phyloP scores from a whole-genome alignment of 2,888 invertebrate species.

The Lasioglossum morio region DNA sequence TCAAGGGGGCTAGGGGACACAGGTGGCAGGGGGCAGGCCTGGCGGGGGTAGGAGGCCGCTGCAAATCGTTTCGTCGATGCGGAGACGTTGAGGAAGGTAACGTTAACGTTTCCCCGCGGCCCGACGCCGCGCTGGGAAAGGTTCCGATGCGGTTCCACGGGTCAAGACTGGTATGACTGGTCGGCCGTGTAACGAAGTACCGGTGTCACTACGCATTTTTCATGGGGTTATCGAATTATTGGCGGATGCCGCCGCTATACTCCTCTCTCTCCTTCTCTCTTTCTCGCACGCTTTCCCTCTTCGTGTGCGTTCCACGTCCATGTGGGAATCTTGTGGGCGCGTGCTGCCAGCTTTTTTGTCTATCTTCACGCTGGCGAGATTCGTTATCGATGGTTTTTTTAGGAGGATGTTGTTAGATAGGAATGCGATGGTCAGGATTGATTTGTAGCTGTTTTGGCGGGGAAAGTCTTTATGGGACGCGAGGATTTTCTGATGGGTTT shows the following conservation, averaged over 20 bases:
- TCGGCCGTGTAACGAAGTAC: conserved; percentile 62
- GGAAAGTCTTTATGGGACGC: not conserved
- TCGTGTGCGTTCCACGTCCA: not conserved
- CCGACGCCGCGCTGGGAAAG: conserved; percentile 47
- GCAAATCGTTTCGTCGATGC: conserved; percentile 71
- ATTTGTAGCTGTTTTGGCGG: not conserved
- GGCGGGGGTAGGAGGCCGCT: conserved; percentile 42
- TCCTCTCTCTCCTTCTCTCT: not conserved
- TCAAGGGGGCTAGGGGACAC: conserved; percentile 20
- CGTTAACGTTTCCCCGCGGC: conserved; percentile 59
- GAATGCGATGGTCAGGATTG: not conserved
- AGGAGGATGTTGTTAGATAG: conserved; percentile 12
- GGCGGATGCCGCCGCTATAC: conserved; percentile 25
- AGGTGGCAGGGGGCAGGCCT: not conserved
- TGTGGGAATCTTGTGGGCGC: conserved; percentile 22
- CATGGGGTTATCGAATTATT: conserved; percentile 54
- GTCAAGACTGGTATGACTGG: conserved; percentile 65
- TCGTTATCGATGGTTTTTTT: conserved; percentile 16
- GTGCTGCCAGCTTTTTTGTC: not conserved
- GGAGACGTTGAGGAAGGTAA: conserved; percentile 65
- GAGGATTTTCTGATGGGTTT: not conserved
- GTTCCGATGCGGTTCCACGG: conserved; percentile 60
- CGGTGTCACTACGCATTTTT: conserved; percentile 57
- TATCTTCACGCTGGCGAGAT: not conserved
- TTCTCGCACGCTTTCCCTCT: not conserved